phyloP scores from a whole-genome alignment of 37 sponge, comb jelly and placozoan species.

The Mnemiopsis leidyi region DNA sequence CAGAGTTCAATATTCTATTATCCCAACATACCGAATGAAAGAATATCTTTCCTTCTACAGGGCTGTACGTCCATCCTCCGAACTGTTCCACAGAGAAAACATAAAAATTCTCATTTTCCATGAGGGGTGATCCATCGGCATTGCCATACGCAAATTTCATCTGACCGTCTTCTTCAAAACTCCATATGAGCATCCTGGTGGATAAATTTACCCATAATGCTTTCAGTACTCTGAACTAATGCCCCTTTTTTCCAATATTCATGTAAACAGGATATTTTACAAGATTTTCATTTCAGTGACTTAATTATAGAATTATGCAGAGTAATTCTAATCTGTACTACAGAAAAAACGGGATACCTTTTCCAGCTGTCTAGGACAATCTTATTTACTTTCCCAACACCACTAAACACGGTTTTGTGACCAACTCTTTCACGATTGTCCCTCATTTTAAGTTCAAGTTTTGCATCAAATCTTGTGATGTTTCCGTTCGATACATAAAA shows the following conservation, averaged over 20 bases:
- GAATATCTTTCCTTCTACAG: background rate
- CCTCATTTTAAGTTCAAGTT: background rate
- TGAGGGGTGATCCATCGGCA: background rate
- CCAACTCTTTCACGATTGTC: background rate
- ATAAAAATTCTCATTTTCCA: background rate
- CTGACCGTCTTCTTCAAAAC: background rate
- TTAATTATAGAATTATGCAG: no score
- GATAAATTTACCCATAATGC: no score
- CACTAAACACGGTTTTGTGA: background rate
- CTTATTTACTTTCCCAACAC: background rate
- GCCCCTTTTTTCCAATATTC: no score
- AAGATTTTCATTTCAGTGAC: no score
- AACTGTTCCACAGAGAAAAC: background rate
- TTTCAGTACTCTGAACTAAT: no score
- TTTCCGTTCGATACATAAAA: background rate
- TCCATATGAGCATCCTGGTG: background rate
- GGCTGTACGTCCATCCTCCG: background rate
- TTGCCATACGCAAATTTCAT: constrained; percentile 33
- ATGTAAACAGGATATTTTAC: no score
- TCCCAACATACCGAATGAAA: background rate
- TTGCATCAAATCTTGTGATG: background rate
- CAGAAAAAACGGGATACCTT: no score
- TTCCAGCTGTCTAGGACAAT: constrained; percentile 1
- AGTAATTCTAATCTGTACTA: no score
- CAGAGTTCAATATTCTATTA: no score